Percentiles rank a stretch among this genome's conserved stretches.
phyloP scores from a whole-genome alignment of 2,797 vertebrate genomes.

The Picus viridis region DNA sequence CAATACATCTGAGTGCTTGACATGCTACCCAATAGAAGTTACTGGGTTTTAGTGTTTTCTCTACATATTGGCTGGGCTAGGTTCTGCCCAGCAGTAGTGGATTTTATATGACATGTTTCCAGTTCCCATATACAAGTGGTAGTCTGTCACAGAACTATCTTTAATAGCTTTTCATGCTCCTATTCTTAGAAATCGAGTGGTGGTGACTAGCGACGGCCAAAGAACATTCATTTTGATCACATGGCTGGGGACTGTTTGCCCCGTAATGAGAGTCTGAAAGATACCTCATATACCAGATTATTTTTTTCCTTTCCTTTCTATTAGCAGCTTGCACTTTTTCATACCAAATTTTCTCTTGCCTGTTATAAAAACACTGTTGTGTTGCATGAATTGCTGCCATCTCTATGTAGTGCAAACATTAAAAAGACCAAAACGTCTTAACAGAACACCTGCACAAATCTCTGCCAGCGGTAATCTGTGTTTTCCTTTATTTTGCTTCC shows the following conservation, averaged over 20 bases:
- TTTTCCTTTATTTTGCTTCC: slow-evolving; percentile 16
- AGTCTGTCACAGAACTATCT: slow-evolving; percentile 65
- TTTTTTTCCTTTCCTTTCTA: neutral
- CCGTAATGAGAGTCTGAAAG: slow-evolving; percentile 24
- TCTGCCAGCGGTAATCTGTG: slow-evolving; percentile 2
- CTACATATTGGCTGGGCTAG: slow-evolving; percentile 4
- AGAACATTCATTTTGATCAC: slow-evolving; percentile 51
- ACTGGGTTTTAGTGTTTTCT: slow-evolving; percentile 13
- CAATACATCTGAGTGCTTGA: neutral
- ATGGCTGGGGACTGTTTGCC: slow-evolving; percentile 25
- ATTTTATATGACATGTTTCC: slow-evolving; percentile 55
- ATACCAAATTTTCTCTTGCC: neutral
- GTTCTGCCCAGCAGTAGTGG: slow-evolving; percentile 26
- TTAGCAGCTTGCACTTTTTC: neutral
- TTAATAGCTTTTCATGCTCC: slow-evolving; percentile 65
- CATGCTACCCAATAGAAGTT: neutral
- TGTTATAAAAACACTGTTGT: neutral
- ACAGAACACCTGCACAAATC: neutral
- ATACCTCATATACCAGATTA: neutral
- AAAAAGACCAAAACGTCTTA: neutral
- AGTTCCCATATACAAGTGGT: slow-evolving; percentile 62
- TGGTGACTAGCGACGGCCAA: slow-evolving; percentile 59
- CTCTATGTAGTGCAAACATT: neutral
- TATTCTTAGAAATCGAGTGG: slow-evolving; percentile 69
- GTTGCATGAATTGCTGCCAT: neutral